Evolutionary conservation across 2,797 vertebrate genomes (phyloP).

Genomic region (Acipenser ruthenus): DNA sequence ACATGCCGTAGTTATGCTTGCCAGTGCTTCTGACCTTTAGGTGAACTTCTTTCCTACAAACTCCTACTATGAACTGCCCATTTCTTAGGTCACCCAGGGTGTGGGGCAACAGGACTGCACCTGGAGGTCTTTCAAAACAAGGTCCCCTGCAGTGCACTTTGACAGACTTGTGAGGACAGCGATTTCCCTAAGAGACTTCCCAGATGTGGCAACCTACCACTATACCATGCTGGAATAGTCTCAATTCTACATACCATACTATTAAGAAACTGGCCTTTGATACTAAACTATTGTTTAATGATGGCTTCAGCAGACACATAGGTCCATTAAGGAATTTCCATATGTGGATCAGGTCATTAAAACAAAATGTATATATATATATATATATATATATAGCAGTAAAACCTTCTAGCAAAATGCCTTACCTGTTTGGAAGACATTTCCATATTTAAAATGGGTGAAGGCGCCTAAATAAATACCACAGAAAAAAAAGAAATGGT

Average conservation of each 20-base stretch:
- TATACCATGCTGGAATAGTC: neutral
- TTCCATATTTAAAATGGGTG: slow-evolving; percentile 76
- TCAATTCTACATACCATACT: neutral
- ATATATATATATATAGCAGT: no score
- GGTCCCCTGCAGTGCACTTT: neutral
- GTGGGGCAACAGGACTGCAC: neutral
- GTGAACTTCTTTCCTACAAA: neutral
- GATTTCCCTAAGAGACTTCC: neutral
- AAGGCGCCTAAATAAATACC: slow-evolving; percentile 62
- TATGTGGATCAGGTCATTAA: no score
- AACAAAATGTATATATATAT: no score
- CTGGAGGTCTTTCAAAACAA: neutral
- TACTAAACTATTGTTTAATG: no score
- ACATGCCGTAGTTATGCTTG: neutral
- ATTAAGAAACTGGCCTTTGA: no score
- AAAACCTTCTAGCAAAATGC: no score
- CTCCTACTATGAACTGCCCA: neutral
- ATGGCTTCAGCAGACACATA: no score
- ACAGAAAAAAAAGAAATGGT: neutral
- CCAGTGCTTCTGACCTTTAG: neutral
- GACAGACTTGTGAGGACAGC: neutral
- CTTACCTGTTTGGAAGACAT: slow-evolving; percentile 93
- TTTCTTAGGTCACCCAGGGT: neutral
- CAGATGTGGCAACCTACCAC: neutral
- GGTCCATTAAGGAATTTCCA: no score